phyloP scores from a whole-genome alignment of 1,140 invertebrate genomes.

The Drosophila serrata region DNA sequence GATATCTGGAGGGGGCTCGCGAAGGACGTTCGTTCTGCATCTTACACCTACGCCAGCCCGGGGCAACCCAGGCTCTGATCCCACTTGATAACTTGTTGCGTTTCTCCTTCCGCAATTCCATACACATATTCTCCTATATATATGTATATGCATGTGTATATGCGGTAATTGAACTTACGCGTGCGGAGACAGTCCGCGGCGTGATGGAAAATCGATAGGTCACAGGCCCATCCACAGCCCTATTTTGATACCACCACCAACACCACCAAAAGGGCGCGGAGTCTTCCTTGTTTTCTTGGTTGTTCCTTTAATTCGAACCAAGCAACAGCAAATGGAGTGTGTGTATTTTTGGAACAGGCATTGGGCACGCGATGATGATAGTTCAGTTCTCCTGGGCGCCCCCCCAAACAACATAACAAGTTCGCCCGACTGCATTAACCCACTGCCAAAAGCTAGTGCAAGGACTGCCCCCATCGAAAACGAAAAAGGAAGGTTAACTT shows the following conservation, averaged over 20 bases:
- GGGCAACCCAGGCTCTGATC: slow-evolving; percentile 8
- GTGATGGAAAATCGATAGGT: slow-evolving; percentile 44
- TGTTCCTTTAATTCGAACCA: slow-evolving; percentile 42
- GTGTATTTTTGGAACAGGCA: slow-evolving; percentile 56
- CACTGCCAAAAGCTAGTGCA: slow-evolving; percentile 73
- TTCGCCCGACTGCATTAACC: slow-evolving; percentile 66
- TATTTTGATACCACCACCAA: not conserved
- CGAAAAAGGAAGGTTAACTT: slow-evolving; percentile 37
- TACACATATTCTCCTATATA: no score
- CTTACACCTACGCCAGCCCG: slow-evolving; percentile 71
- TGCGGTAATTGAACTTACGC: slow-evolving; percentile 56
- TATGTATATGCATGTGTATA: no score
- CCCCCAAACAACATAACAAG: slow-evolving; percentile 21
- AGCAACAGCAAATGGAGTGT: slow-evolving; percentile 27
- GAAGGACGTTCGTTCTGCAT: slow-evolving; percentile 70
- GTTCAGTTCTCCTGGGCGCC: slow-evolving; percentile 16
- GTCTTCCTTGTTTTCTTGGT: slow-evolving; percentile 38
- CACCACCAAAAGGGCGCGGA: not conserved
- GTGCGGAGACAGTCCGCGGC: slow-evolving; percentile 30
- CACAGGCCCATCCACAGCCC: slow-evolving; percentile 8
- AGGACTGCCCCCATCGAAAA: slow-evolving; percentile 59
- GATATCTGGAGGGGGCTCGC: not conserved
- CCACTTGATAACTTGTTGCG: slow-evolving; percentile 65
- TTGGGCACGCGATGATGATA: slow-evolving; percentile 41
- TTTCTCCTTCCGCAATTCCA: not conserved